Percentiles rank a stretch among this genome's conserved stretches.
These are phyloP conservation scores for Malurus splendens DNA, from an alignment of 2,797 vertebrate species.

Conservation along the genomic window DNA sequence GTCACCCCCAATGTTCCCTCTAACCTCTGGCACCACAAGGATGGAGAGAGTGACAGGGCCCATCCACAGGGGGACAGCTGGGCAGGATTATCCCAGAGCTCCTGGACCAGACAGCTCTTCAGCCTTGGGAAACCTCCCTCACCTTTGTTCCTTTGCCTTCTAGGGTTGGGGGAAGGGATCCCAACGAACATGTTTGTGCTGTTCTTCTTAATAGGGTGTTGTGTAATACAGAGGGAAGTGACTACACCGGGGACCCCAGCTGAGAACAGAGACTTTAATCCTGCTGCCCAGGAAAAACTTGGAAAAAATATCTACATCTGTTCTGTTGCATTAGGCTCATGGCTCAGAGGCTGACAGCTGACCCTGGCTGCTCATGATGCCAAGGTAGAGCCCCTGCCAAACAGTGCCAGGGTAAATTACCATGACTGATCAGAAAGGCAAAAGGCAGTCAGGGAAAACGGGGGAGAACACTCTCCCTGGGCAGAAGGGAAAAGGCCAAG, in stretches of 20 bases:
- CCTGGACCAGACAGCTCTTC: neutral
- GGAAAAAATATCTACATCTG: slow-evolving; percentile 65
- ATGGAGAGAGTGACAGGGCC: neutral
- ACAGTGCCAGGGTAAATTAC: slow-evolving; percentile 53
- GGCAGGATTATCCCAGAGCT: neutral
- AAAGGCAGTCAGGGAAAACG: slow-evolving; percentile 40
- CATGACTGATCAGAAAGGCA: slow-evolving; percentile 41
- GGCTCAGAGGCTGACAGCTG: slow-evolving; percentile 61
- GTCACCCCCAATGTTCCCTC: neutral
- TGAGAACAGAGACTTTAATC: slow-evolving; percentile 69
- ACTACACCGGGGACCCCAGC: slow-evolving; percentile 54
- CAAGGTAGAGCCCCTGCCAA: slow-evolving; percentile 31
- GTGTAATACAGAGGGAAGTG: slow-evolving; percentile 60
- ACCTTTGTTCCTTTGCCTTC: slow-evolving; percentile 6
- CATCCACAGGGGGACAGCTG: neutral
- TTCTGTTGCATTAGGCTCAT: slow-evolving; percentile 60
- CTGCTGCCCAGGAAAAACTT: slow-evolving; percentile 56
- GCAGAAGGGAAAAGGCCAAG: neutral
- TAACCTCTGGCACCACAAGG: neutral
- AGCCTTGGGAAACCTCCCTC: neutral
- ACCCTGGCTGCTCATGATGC: slow-evolving; percentile 56
- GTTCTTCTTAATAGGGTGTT: slow-evolving; percentile 60
- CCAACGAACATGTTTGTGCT: slow-evolving; percentile 39
- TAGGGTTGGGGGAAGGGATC: slow-evolving; percentile 4
- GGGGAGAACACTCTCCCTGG: neutral